Base-by-base conservation (phyloP, 2,113 vertebrate species). In the Rhynchomys soricoides region DNA sequence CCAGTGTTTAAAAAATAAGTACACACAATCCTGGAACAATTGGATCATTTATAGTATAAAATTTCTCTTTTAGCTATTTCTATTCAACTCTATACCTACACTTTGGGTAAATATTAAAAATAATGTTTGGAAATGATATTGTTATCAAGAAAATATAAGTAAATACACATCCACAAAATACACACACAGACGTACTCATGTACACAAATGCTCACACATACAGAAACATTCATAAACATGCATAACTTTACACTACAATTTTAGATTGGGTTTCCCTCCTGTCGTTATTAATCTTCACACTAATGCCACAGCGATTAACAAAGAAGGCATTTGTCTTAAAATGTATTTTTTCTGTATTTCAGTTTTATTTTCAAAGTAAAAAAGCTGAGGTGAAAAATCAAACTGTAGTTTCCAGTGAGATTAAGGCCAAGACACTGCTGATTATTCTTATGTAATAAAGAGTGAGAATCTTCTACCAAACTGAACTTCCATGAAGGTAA, bases 341-440 rank as follows among this genome's bases (percentile, higher is more conserved):
- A 5, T 93, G 0, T 55, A 3, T 71, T 92, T 92, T 91, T 91
- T 43, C 48, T 73, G 45, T 62, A 4, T 89, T 94, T 78, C 1
- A 95, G 57, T 93, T 87, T 1, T 77, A 85, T 62, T 83, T 96
- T 95, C 13, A 87, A 1, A 83, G 19, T 89, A 79, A 95, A 88
- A 92, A 92, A 78, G n/a, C 71, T 91, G 3, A 68, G 94, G n/a
- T 45, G 19, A 59, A 75, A 75, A 79, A 78, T 52, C n/a, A 66
- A 96, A 52, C n/a, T 62, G 16, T 86, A 5, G 12, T 70, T 96
- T 92, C 34, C 24, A 52, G 57, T 90, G 26, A 73, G 37, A 95
- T 59, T 77, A 77, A 93, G 45, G 26, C 8, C 12, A 85, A 91
- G 21, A 79, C 0, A 57, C 1, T 1, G 19, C 4, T 77, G n/a